Evolutionary conservation across 2,113 vertebrate species (phyloP).

Genomic region (Oplegnathus fasciatus): DNA sequence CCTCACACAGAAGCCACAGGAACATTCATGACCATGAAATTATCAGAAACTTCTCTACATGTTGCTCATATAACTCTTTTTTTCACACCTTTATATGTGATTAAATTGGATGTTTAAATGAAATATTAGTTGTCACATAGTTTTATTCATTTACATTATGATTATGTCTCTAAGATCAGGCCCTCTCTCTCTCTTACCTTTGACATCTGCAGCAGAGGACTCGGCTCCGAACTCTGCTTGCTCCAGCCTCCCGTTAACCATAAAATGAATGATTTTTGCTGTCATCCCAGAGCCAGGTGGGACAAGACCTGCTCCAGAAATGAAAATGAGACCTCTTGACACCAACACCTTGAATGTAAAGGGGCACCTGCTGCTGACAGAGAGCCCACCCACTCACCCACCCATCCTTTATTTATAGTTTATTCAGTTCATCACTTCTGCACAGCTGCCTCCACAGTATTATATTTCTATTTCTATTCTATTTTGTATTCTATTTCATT

Average conservation of each 20-base stretch:
- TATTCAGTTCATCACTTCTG: no score
- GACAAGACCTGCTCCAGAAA: slow-evolving; percentile 9
- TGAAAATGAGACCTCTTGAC: slow-evolving; percentile 35
- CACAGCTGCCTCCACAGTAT: no score
- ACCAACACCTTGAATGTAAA: not conserved
- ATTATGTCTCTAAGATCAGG: not conserved
- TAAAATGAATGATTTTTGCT: slow-evolving; percentile 75
- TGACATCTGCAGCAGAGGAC: slow-evolving; percentile 73
- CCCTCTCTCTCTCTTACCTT: slow-evolving; percentile 53
- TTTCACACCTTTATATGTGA: no score
- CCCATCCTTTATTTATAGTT: no score
- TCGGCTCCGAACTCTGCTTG: slow-evolving; percentile 68
- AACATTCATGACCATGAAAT: not conserved
- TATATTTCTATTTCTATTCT: no score
- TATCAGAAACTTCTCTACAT: no score
- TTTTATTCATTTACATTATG: not conserved
- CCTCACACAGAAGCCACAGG: not conserved
- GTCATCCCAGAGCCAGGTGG: slow-evolving; percentile 50
- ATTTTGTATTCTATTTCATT: no score
- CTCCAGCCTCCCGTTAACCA: slow-evolving; percentile 71
- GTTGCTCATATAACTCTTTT: no score
- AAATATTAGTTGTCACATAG: no score
- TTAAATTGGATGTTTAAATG: not conserved
- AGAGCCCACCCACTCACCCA: slow-evolving; percentile 19
- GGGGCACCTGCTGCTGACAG: slow-evolving; percentile 70